Evolutionary conservation across 2,888 invertebrate species (phyloP).

Genomic region (Phania funesta): DNA sequence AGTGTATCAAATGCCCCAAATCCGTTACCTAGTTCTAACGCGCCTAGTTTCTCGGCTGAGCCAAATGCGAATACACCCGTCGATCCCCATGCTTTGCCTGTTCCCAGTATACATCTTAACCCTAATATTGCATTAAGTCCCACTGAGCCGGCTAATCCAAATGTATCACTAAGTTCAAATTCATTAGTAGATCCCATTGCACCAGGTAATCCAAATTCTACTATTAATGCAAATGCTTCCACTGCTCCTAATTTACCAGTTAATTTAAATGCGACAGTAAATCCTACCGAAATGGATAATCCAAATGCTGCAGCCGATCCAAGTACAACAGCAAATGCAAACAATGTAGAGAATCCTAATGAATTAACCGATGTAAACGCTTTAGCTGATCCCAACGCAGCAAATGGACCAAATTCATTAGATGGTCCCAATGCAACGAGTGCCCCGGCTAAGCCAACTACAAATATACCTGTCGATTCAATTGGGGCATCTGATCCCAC

Average conservation of each 20-base stretch:
- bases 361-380: too few species aligned
- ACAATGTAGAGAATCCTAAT: background rate
- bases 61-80: too few species aligned
- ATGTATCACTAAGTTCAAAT: background rate
- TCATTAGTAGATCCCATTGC: constrained; percentile 7
- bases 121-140: constrained; percentile 52
- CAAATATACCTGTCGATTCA: background rate
- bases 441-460: too few species aligned
- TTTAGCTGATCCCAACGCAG: background rate
- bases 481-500: constrained; percentile 27
- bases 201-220: constrained; percentile 15
- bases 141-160: constrained; percentile 39
- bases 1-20: too few species aligned
- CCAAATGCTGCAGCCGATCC: constrained; percentile 15
- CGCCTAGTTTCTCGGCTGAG: too few species aligned
- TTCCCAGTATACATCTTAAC: constrained; percentile 34
- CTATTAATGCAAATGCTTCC: constrained; percentile 36
- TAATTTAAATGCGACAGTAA: background rate
- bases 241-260: constrained; percentile 53
- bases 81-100: background rate
- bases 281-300: constrained; percentile 17
- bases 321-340: background rate
- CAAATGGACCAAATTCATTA: background rate
- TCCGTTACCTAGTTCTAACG: too few species aligned
- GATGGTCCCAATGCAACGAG: background rate